Conservation (phyloP, 2,888 invertebrate species). For the Ochlodes sylvanus region DNA sequence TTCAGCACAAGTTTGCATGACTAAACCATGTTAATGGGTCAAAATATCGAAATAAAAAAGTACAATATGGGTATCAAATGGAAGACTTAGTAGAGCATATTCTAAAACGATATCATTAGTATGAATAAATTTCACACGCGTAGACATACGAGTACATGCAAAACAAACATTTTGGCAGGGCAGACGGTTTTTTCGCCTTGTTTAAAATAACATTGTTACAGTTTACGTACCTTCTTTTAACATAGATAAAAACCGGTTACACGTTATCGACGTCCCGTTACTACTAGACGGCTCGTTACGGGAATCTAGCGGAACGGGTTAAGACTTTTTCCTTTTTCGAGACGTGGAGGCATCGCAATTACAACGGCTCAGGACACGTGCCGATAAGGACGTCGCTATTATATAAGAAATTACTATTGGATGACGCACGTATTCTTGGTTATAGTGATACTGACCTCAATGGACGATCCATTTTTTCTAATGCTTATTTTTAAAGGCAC, state of each 20-base stretch:
- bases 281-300: slow-evolving; percentile 65
- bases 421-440: slow-evolving; percentile 31
- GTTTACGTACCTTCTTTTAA: neutral
- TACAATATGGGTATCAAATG: too few species aligned
- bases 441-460: slow-evolving; percentile 21
- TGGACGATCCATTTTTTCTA: neutral
- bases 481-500: neutral
- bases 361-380: slow-evolving; percentile 69
- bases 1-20: too few species aligned
- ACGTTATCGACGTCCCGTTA: slow-evolving; percentile 54
- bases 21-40: too few species aligned
- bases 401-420: slow-evolving; percentile 37
- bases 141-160: too few species aligned
- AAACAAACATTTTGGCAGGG: too few species aligned
- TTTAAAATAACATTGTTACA: neutral
- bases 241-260: slow-evolving; percentile 38
- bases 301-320: slow-evolving; percentile 76
- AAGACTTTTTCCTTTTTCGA: slow-evolving; percentile 68
- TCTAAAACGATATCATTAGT: too few species aligned
- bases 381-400: slow-evolving; percentile 41
- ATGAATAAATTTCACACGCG: too few species aligned
- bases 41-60: neutral
- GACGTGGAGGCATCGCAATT: slow-evolving; percentile 71
- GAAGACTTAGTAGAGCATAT: too few species aligned
- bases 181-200: too few species aligned